Conservation (phyloP, 2,888 invertebrate species). For the Xiphydria camelus region DNA sequence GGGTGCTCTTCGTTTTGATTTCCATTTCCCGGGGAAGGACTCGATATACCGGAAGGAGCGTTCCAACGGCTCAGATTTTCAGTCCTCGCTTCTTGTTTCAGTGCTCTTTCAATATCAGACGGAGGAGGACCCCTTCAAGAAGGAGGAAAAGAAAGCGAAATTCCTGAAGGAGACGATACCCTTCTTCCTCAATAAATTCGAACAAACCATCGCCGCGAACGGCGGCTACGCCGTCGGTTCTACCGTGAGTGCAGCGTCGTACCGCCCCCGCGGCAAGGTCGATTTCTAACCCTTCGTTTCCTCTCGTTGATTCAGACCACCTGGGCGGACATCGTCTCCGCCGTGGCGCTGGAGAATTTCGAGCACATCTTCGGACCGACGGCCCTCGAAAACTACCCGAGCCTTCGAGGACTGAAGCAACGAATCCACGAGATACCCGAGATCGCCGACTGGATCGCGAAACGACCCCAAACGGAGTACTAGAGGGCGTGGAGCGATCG, state of each 20-base stretch:
- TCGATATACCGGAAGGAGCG: no score
- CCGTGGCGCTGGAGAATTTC: conserved; percentile 63
- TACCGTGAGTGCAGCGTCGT: conserved; percentile 53
- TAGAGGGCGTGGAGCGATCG: conserved; percentile 38
- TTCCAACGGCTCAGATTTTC: no score
- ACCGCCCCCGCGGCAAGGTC: no score
- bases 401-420: conserved; percentile 60
- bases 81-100: no score
- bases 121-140: conserved; percentile 62
- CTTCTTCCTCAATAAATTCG: conserved; percentile 62
- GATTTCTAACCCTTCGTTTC: neutral
- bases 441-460: conserved; percentile 63
- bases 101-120: conserved; percentile 60
- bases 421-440: conserved; percentile 61
- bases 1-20: no score
- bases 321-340: conserved; percentile 66
- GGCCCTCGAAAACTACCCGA: conserved; percentile 61
- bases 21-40: no score
- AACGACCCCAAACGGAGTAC: conserved; percentile 63
- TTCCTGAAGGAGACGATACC: conserved; percentile 63
- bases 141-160: conserved; percentile 61
- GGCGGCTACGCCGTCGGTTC: conserved; percentile 62
- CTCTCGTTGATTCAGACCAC: conserved; percentile 58
- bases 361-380: conserved; percentile 61
- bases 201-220: conserved; percentile 61